Base-by-base conservation (phyloP, 2,888 invertebrate species). In the Colletes collaris region DNA sequence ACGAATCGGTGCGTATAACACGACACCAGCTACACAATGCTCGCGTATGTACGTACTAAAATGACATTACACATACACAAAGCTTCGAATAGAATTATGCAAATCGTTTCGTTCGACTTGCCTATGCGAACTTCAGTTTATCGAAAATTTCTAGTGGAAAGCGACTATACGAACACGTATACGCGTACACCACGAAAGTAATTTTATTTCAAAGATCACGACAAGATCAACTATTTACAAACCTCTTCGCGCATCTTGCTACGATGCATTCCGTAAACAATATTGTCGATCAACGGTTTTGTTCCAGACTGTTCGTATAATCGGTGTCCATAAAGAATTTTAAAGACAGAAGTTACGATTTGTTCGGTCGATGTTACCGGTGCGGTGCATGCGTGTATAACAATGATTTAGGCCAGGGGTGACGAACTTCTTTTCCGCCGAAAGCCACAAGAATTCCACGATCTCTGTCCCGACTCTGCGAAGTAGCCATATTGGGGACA, bases 51-150 rank as follows among this genome's bases (percentile, higher is more conserved):
- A 55, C 11, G 8, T 40, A 65, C 65, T 65, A 65, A 40, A 27
- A 44, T 65, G 19, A 55, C 40, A 11, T 46, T 46, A 46, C 44
- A 46, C 44, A 46, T 8, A 19, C 52, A 65, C 40, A 27, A 55
- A 19, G 65, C 65, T 55, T 55, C 16, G 58, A 52, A 65, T 65
- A 35, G 44, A 49, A 44, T 49, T 55, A 16, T 64, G 35, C 46
- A 74, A 40, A 76, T 56, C 69, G 68, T 79, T 80, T 63, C 73
- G 73, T 74, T 79, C 74, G 72, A 84, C 74, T 76, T 76, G 84
- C 60, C 78, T 55, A 64, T 55, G 78, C 49, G 59, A 74, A 59
- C 63, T 75, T 55, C 13, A 71, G 44, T 50, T 59, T 65, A 19
- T 59, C n/a, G 59, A 10, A 62, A 66, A 70, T 52, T 66, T 62